Conservation (phyloP, 2,113 vertebrate species). For the Mungos mungo region DNA sequence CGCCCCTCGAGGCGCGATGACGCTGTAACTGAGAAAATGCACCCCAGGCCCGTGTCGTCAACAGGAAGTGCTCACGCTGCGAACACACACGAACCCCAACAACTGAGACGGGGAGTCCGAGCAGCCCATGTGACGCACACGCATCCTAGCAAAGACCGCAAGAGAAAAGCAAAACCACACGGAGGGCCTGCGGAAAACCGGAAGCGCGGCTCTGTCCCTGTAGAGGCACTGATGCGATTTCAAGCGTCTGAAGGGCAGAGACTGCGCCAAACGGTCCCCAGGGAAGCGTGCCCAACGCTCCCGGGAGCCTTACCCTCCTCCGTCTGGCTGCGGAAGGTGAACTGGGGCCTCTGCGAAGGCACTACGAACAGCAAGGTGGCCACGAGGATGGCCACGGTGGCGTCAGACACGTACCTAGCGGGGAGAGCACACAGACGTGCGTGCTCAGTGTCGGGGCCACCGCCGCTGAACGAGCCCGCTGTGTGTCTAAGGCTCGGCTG, state of each 20-base stretch:
- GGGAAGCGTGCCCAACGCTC: background rate
- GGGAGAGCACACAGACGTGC: background rate
- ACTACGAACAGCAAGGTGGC: slow-evolving; percentile 92
- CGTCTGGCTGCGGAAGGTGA: slow-evolving; percentile 80
- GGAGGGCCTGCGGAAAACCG: background rate
- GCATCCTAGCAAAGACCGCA: background rate
- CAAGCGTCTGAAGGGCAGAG: background rate
- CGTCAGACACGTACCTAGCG: slow-evolving; percentile 91
- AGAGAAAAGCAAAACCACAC: background rate
- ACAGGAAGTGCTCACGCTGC: background rate
- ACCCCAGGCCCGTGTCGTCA: background rate
- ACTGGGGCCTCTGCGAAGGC: slow-evolving; percentile 89
- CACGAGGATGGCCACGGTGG: slow-evolving; percentile 91
- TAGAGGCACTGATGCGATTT: background rate
- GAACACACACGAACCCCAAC: background rate
- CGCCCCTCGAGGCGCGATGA: background rate
- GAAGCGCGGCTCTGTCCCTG: background rate
- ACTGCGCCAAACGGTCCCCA: background rate
- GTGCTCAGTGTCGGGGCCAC: background rate
- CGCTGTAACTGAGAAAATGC: background rate
- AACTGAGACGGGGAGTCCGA: background rate
- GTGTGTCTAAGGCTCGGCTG: background rate
- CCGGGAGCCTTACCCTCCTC: slow-evolving; percentile 82
- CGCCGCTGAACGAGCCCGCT: background rate
- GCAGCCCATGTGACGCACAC: background rate